A percentile compares a stretch with the other conserved stretches of the same genome.
Conservation (phyloP, 2,888 invertebrate species). For the Baccha elongata region DNA sequence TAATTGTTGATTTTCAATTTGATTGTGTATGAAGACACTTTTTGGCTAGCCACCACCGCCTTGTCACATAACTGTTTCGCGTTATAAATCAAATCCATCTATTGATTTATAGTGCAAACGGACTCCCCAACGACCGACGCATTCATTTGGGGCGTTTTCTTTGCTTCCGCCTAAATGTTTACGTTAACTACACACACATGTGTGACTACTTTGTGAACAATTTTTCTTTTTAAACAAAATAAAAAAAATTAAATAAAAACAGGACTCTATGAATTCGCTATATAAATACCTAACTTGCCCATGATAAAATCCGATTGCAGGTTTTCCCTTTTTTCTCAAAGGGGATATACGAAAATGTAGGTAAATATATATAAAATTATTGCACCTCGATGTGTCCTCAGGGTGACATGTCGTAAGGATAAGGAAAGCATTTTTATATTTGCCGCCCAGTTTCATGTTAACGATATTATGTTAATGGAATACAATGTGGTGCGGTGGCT, state of each 20-base stretch:
- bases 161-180: constrained; percentile 50
- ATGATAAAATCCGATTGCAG: constrained; percentile 35
- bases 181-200: constrained; percentile 36
- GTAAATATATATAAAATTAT: too few relatives aligned
- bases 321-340: constrained; percentile 52
- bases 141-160: constrained; percentile 57
- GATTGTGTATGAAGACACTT: constrained; percentile 58
- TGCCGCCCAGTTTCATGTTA: constrained; percentile 66
- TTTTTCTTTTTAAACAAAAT: constrained; percentile 53
- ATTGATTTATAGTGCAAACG: constrained; percentile 59
- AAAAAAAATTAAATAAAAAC: constrained; percentile 60
- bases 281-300: constrained; percentile 17
- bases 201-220: constrained; percentile 68
- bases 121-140: constrained; percentile 20
- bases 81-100: constrained; percentile 30
- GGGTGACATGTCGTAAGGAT: constrained; percentile 72
- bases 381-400: constrained; percentile 48
- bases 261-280: constrained; percentile 18
- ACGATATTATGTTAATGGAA: constrained; percentile 69
- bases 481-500: constrained; percentile 56
- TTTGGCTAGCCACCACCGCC: too few relatives aligned
- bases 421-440: constrained; percentile 72
- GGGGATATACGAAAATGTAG: too few relatives aligned
- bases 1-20: constrained; percentile 73
- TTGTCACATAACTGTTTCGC: not conserved